A percentile compares a stretch with the other conserved stretches of the same genome.
phyloP scores from a whole-genome alignment of 2,888 invertebrate species.

The Cheilosia vernalis region DNA sequence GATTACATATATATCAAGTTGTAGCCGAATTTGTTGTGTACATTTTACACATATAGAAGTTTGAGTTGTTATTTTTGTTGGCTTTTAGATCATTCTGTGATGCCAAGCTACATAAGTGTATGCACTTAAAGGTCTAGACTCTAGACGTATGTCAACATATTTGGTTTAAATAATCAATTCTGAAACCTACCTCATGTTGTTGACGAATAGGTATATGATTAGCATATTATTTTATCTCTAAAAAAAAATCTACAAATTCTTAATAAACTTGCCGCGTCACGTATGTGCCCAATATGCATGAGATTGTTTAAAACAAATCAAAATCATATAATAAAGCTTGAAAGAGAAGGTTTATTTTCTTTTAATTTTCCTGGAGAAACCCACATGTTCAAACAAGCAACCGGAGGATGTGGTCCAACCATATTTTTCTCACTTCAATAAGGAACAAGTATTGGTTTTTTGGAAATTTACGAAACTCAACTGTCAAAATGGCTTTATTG shows the following conservation, averaged over 20 bases:
- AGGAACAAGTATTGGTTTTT: neutral
- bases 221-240: no score
- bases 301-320: constrained; percentile 19
- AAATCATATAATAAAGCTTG: constrained; percentile 7
- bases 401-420: constrained; percentile 30
- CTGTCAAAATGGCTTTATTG: no score
- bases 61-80: no score
- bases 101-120: no score
- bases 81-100: no score
- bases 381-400: constrained; percentile 38
- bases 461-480: neutral
- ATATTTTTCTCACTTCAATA: neutral
- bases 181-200: no score
- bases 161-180: no score
- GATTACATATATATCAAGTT: neutral
- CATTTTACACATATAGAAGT: neutral
- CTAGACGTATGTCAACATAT: no score
- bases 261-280: constrained; percentile 7
- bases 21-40: neutral
- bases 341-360: constrained; percentile 31
- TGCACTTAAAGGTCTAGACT: no score
- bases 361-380: constrained; percentile 16
- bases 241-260: neutral
- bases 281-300: constrained; percentile 4
- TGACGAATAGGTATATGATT: no score